Evolutionary conservation across 2,797 vertebrate genomes (phyloP), one percentile per base, ranked within the genome.

Genomic region (Sebastes wilsoni): DNA sequence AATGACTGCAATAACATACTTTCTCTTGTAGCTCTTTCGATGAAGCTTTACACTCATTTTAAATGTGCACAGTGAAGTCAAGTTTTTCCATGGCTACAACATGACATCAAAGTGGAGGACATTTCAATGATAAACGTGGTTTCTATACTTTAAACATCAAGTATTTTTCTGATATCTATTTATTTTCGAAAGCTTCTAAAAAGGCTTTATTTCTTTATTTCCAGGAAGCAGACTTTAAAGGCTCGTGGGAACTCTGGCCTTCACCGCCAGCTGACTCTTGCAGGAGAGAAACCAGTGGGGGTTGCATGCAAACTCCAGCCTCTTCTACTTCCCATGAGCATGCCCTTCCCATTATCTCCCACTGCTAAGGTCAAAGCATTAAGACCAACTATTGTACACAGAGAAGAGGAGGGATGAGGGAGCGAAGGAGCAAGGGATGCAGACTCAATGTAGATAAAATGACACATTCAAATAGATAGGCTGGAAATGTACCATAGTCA

Each of bases 281-380:
- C 18, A 71, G 10, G 28, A 46, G 52, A 30, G 27, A 83, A 77
- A 78, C 34, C 58, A 79, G 55, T 25, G 60, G 70, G 65, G 32
- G 64, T 69, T 74, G 34, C 66, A 84, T 73, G 25, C 73, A 79
- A 76, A 82, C 81, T 67, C 27, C 18, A 34, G 60, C 34, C 58
- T 73, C 25, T 68, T 23, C 67, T 52, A 46, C 77, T 84, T 86
- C 77, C 82, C 54, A 82, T 60, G 46, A 82, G 56, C 42, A 22
- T 77, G 62, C 38, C 65, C 59, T 74, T 38, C 66, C 25, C 22
- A 66, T 86, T 66, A 66, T 75, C 70, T 75, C 64, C 75, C 56
- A 82, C 64, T 58, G 70, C 32, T 77, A 56, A 82, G 79, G 72
- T 87, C 79, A 85, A 75, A 52, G 72, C 68, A 79, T 85, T 76